Base-by-base conservation (phyloP, 1,140 invertebrate genomes). In the Chionoecetes opilio region DNA sequence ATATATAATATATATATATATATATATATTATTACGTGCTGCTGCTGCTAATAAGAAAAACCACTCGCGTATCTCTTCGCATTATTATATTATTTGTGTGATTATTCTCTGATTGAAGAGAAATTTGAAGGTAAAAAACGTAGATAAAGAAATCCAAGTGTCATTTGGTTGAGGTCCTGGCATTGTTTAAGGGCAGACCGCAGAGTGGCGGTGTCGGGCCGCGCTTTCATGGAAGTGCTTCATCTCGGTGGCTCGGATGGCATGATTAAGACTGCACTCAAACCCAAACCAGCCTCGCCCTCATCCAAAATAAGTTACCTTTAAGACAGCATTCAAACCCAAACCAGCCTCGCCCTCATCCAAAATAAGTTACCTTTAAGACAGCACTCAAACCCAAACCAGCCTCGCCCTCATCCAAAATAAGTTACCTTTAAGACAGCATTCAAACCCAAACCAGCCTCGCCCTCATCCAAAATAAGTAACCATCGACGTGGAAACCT, bases 101-200 rank as follows among this genome's bases (percentile, higher is more conserved):
- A 90, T 90, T 90, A 90, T 90, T 38, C 88, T 29, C 88, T 46
- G 88, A 90, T 90, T 90, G 41, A 90, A 90, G 88, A 90, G 37
- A 46, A 90, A 90, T 90, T 90, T 90, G 88, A 46, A 90, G 88
- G 37, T 90, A 38, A 90, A 46, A 46, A 90, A 90, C 88, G 88
- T 90, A 38, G 37, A 90, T 90, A 90, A 41, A 38, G 46, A 46
- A 32, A 29, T 90, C 29, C 26, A 41, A 38, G 38, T 46, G 88
- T 90, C 88, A 34, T 90, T 90, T 46, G 26, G 37, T n/a, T 90
- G 37, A 90, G 37, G 38, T 37, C 21, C 17, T 14, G n/a, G 88
- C 46, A 46, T 90, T 90, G 38, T 90, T 90, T 90, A 90, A 17
- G 88, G 46, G 35, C 11, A 26, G 21, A 75, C 63, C 21, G 6